Conservation (phyloP, 2,888 invertebrate species). For the Sylvicola fuscatus region DNA sequence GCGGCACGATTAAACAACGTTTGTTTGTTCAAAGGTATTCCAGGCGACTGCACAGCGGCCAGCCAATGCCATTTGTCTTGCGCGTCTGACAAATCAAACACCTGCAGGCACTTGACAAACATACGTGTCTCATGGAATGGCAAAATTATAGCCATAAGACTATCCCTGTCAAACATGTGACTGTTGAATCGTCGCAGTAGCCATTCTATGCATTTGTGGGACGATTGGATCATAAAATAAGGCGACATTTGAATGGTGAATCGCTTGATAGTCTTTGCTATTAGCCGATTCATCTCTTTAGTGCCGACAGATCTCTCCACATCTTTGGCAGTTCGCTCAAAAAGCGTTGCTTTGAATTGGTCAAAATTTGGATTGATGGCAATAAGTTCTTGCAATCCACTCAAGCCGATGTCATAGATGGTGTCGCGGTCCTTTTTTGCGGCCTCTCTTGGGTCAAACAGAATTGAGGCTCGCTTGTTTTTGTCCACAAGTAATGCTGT, state of each 20-base stretch:
- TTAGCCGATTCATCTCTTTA: conserved; percentile 46
- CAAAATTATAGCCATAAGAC: conserved; percentile 57
- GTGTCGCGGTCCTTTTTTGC: conserved; percentile 66
- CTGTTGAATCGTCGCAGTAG: conserved; percentile 74
- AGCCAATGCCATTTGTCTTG: conserved; percentile 62
- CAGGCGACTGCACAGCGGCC: conserved; percentile 46
- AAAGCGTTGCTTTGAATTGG: conserved; percentile 54
- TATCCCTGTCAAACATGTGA: conserved; percentile 70
- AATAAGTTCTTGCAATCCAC: conserved; percentile 67
- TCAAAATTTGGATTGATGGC: conserved; percentile 49
- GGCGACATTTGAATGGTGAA: conserved; percentile 72
- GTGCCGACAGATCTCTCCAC: conserved; percentile 66
- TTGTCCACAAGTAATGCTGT: conserved; percentile 41
- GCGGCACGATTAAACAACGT: conserved; percentile 52
- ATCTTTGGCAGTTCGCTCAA: conserved; percentile 50
- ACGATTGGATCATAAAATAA: conserved; percentile 63
- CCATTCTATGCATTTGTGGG: conserved; percentile 90
- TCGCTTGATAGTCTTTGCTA: conserved; percentile 53
- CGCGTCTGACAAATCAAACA: conserved; percentile 39
- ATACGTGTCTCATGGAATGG: conserved; percentile 88
- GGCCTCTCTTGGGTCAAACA: conserved; percentile 82
- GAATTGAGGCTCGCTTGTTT: conserved; percentile 54
- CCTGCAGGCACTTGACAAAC: conserved; percentile 63
- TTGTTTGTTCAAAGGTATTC: conserved; percentile 49
- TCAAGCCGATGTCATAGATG: conserved; percentile 68